phyloP scores from a whole-genome alignment of 2,888 invertebrate species.

The Trachelus iudaicus region DNA sequence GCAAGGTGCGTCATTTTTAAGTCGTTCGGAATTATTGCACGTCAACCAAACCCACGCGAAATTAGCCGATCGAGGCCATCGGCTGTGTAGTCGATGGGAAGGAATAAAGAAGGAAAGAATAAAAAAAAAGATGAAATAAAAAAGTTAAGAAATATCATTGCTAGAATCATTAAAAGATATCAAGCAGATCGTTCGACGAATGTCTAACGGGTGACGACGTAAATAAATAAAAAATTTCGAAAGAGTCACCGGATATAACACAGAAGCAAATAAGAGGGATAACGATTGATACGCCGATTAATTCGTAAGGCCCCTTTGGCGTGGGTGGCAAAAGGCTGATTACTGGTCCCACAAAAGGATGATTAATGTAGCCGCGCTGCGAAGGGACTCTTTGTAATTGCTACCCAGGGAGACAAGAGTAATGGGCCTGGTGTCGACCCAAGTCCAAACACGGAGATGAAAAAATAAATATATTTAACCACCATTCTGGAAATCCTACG shows the following conservation, averaged over 20 bases:
- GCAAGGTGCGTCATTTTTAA: not conserved
- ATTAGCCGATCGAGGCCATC: not conserved
- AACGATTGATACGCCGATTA: conserved; percentile 28
- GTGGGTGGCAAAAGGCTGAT: conserved; percentile 6
- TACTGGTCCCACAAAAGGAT: conserved; percentile 33
- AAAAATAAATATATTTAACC: not conserved
- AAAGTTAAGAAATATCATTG: not conserved
- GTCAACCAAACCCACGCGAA: not conserved
- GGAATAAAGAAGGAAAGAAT: not conserved
- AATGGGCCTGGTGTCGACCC: not conserved
- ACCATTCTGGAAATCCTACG: not conserved
- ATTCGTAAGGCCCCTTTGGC: conserved; percentile 31
- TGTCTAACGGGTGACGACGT: not conserved
- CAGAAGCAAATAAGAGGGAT: not conserved
- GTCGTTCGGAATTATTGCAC: not conserved
- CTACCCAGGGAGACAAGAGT: conserved; percentile 11
- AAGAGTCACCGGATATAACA: not conserved
- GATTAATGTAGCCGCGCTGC: conserved; percentile 29
- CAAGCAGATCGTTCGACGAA: not conserved
- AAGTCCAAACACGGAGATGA: not conserved
- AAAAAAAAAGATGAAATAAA: not conserved
- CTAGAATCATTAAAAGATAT: not conserved
- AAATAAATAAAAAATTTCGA: not conserved
- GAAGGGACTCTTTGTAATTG: conserved; percentile 7
- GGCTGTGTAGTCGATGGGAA: not conserved